Evolutionary conservation across 2,797 vertebrate species (phyloP), one percentile per base, ranked within the genome.

Genomic region (Macrochelys suwanniensis): DNA sequence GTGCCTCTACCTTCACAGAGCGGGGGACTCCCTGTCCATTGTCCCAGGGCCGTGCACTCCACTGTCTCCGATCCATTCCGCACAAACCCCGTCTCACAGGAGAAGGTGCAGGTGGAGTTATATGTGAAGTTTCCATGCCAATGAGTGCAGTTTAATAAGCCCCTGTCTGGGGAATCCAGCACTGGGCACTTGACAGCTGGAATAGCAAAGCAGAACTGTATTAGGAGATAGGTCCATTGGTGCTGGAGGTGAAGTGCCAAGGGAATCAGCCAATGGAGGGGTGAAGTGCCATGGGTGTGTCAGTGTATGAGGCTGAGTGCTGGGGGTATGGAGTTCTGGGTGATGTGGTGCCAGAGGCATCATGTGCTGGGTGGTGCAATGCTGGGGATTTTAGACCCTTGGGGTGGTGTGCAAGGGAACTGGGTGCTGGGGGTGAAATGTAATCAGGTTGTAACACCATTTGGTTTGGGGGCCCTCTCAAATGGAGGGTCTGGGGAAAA

Each of bases 81-180:
- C 86, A 97, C 47, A 81, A 98, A 99, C 11, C 98, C 98, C 31
- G 98, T 89, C 11, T 98, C 80, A 2, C 99, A 99, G 82, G 92
- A 97, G 90, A 99, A 97, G 90, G 89, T 92, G 78, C 99, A 99
- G 1, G 95, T 97, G 84, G 99, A 98, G 93, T 98, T 98, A 94
- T 97, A 98, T 1, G 94, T 96, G 96, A 98, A 97, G 42, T 96
- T 94, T 37, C 96, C 97, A 0, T 95, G 78, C 2, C 88, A 2
- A 1, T 98, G 97, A 89, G 94, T 98, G 94, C 99, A 99, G 93
- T 88, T 98, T 94, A 98, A 50, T 3, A 65, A 93, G 28, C 98
- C 98, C 65, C 71, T 79, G 59, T 95, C 84, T 2, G 97, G 97
- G 21, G 95, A 15, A 1, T 26, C 17, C 84, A 99, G 95, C 79